Base-by-base conservation (phyloP, 2,888 invertebrate genomes). In the Orthosia cruda region DNA sequence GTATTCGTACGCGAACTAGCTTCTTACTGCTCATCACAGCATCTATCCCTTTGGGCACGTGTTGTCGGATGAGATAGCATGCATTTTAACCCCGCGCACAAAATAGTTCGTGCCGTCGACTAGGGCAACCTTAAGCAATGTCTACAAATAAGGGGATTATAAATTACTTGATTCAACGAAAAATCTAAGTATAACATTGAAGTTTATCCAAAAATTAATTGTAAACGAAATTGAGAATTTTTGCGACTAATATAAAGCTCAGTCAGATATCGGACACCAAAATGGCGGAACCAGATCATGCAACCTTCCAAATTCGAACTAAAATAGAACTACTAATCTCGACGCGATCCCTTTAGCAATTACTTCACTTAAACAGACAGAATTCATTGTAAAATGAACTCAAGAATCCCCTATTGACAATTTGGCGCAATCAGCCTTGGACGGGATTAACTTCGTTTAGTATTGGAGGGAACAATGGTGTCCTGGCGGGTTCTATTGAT, bases 401-500 rank as follows among this genome's bases (percentile, higher is more conserved):
- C 61, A 16, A 23, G 68, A 57, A 70, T 64, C 32, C 57, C 15
- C 65, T 47, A 71, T 80, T 84, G 84, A 76, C 84, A 80, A 84
- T 80, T 84, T 76, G 71, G 71, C 67, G 64, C 81, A 82, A 80
- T 82, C 81, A 82, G 71, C 76, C 80, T 84, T 80, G 1, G 76
- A 66, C 66, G 61, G 59, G 84, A 80, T 82, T 80, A 84, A 75
- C 84, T 80, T 71, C 81, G 68, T 83, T 80, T 75, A 80, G 65
- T 54, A 83, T 74, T 85, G 74, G 76, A 71, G 77, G 80, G 75
- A 77, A 82, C 73, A 82, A 82, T 80, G 72, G 55, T 66, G 59
- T 72, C 71, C 64, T 61, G 85, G 70, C 82, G 67, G 71, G 61
- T 32, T 18, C 71, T 65, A 82, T 84, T 85, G 85, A 85, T 80